Base-by-base conservation (phyloP, 2,113 vertebrate species). In the Motacilla alba region DNA sequence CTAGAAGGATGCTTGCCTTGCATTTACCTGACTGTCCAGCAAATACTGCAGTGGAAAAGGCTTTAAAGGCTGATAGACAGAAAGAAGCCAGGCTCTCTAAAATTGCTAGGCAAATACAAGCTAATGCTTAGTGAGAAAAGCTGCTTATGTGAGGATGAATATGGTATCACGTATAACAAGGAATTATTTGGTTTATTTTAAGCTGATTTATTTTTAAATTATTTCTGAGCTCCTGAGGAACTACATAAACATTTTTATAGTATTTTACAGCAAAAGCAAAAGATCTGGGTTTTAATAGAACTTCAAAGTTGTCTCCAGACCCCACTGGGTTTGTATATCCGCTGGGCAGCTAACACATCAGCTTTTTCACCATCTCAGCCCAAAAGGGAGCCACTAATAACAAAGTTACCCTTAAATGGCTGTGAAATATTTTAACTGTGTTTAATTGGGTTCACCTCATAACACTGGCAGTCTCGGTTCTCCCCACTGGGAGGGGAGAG, bases 161-260 rank as follows among this genome's bases (percentile, higher is more conserved):
- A 58, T 35, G 41, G 92, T 92, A 94, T 87, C 90, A 89, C 33
- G 0, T 87, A 62, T 79, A 95, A 97, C 93, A 92, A 90, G 94
- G 92, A 96, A 92, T 96, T 96, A 96, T 13, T 83, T 4, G 83
- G 64, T 87, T 92, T 95, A 88, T 95, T 96, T 97, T 95, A 96
- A 96, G 94, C 90, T 93, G 94, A 94, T 96, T 96, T 94, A 93
- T 92, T 95, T 90, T 64, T 64, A 96, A 94, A 90, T 92, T 90
- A 92, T 93, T 97, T 95, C 68, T 93, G 90, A 93, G 89, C 88
- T 95, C 44, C 79, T 26, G 23, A 96, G 76, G 52, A 92, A 56
- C 90, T 75, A 44, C 69, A 56, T 90, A 92, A 86, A 88, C 33
- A 70, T 94, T 94, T 96, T 80, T 76, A 75, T 55, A 89, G 76